These are phyloP conservation scores for Lasiurus cinereus DNA, from an alignment of 2,113 vertebrate genomes.

Conservation along the genomic window DNA sequence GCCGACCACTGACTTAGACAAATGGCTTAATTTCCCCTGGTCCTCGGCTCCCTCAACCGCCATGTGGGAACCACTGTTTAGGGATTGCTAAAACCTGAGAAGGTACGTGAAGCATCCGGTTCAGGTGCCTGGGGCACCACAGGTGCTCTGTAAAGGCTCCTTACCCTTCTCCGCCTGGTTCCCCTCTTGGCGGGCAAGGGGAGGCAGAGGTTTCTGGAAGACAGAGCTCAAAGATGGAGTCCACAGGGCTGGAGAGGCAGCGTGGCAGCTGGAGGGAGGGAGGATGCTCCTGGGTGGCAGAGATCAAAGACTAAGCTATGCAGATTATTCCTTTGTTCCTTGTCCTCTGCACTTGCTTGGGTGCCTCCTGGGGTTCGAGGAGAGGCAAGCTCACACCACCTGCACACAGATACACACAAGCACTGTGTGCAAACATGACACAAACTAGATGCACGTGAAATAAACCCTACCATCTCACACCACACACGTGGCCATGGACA, in stretches of 20 bases:
- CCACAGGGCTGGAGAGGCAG: conserved; percentile 35
- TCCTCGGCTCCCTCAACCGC: not conserved
- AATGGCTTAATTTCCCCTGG: not conserved
- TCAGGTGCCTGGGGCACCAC: not conserved
- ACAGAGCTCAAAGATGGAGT: conserved; percentile 60
- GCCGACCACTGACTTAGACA: not conserved
- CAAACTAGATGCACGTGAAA: not conserved
- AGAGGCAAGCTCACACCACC: conserved; percentile 51
- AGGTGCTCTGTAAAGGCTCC: not conserved
- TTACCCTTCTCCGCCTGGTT: not conserved
- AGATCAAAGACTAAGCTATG: conserved; percentile 82
- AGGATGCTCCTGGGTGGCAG: conserved; percentile 53
- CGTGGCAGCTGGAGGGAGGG: conserved; percentile 60
- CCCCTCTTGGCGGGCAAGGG: not conserved
- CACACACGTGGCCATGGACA: not conserved
- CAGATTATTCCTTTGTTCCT: conserved; percentile 79
- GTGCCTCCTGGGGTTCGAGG: conserved; percentile 39
- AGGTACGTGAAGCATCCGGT: not conserved
- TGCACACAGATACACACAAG: conserved; percentile 46
- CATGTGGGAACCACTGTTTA: not conserved
- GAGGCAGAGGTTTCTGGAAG: conserved; percentile 15
- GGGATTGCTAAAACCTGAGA: not conserved
- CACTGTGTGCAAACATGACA: not conserved
- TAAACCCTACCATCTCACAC: not conserved
- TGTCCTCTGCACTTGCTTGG: conserved; percentile 49